Evolutionary conservation across 2,888 invertebrate species (phyloP).

Genomic region (Mantis religiosa): DNA sequence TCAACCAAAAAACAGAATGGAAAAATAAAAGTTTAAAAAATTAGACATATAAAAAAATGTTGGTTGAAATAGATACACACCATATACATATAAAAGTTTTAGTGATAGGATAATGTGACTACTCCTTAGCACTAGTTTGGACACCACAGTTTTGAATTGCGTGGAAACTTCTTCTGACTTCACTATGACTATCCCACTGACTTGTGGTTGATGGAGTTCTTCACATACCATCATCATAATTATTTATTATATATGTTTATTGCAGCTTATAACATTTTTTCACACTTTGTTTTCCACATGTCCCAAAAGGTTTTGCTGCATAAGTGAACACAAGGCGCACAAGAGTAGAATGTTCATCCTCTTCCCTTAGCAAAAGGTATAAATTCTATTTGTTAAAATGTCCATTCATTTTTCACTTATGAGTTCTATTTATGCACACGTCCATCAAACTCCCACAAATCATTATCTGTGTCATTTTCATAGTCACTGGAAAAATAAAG

Average conservation of each 20-base stretch:
- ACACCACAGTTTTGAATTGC: background rate
- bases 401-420: background rate
- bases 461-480: background rate
- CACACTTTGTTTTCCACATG: background rate
- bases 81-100: slow-evolving; percentile 14
- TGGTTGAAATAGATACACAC: slow-evolving; percentile 27
- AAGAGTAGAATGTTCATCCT: background rate
- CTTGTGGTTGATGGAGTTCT: background rate
- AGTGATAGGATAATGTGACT: background rate
- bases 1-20: background rate
- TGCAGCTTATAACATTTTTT: background rate
- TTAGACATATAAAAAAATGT: slow-evolving; percentile 8
- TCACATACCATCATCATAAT: background rate
- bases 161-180: background rate
- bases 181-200: background rate
- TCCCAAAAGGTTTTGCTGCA: background rate
- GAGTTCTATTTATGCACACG: slow-evolving; percentile 3
- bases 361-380: background rate
- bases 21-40: background rate
- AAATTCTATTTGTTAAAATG: background rate
- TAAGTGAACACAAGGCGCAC: background rate
- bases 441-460: background rate
- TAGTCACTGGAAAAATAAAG: background rate
- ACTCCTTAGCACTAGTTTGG: slow-evolving; percentile 1
- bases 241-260: background rate